Base-by-base conservation (phyloP, 2,888 invertebrate species). In the Ophioninae sp. region DNA sequence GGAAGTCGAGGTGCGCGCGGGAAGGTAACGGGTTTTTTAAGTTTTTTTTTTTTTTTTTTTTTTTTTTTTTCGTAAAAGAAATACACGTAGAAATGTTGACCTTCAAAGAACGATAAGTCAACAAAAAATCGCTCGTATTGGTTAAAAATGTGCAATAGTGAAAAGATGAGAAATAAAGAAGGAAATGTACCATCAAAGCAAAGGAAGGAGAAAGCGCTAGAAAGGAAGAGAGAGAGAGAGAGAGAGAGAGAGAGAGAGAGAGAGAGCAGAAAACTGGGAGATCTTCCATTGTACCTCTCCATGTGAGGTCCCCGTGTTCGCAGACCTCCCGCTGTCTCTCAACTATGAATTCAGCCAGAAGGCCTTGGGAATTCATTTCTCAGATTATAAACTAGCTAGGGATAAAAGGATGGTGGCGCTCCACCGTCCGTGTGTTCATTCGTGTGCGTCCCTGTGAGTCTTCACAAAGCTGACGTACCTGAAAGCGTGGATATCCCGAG, bases 261-360 rank as follows among this genome's bases (percentile, higher is more conserved):
- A 39, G 59, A 64, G 61, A 7, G 67, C 56, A 23, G 70, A 67
- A 83, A 83, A 77, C 62, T 61, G 68, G 56, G 69, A 41, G 83
- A 78, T 78, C 84, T 80, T 84, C 89, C 88, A 90, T 90, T 90
- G 89, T 89, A 80, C 76, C 84, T 86, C 88, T 68, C 89, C 87
- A 88, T 89, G 90, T 90, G 91, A 88, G 90, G 89, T 89, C 91
- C 82, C 69, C 85, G 85, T 75, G 79, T 86, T 86, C 82, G 83
- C 81, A 82, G 88, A 90, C 88, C 89, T 88, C 91, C 90, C 84
- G 89, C 88, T 83, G 89, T 70, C 88, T 84, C 81, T 75, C 79
- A 68, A 81, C 85, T 87, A 84, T 86, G 87, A 87, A 89, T 87
- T 87, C 85, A 84, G 82, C 85, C 87, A 83, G 87, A 86, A 87